phyloP scores from a whole-genome alignment of 2,113 vertebrate species.

The Ictalurus furcatus region DNA sequence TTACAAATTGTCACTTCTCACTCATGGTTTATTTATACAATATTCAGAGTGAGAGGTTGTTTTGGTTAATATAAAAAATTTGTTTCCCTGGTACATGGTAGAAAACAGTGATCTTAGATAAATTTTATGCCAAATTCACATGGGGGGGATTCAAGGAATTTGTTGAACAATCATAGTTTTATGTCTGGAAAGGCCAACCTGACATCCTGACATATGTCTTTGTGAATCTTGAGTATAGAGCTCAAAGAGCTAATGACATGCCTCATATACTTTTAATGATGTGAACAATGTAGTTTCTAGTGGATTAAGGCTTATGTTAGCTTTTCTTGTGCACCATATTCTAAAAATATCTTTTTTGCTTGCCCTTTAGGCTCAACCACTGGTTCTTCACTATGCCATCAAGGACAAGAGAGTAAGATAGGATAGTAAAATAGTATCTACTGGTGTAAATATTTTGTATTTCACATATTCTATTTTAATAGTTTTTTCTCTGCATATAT shows the following conservation, averaged over 20 bases:
- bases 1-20: background rate
- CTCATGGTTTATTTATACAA: conserved; percentile 28
- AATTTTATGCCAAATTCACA: background rate
- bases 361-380: conserved; percentile 69
- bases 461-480: conserved; percentile 83
- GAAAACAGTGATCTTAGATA: background rate
- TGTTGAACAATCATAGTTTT: background rate
- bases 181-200: background rate
- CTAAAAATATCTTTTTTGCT: background rate
- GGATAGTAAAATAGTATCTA: conserved; percentile 54
- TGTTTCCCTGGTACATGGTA: background rate
- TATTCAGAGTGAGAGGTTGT: conserved; percentile 2
- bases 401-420: conserved; percentile 79
- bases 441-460: conserved; percentile 79
- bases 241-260: background rate
- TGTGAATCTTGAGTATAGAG: background rate
- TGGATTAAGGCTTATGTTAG: background rate
- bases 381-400: conserved; percentile 80
- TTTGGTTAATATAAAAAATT: background rate
- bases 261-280: background rate
- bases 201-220: background rate
- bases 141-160: background rate
- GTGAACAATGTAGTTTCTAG: background rate
- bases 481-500: conserved; percentile 77
- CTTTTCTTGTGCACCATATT: background rate